Conservation (phyloP, 1,140 invertebrate genomes). For the Polypedilum vanderplanki region DNA sequence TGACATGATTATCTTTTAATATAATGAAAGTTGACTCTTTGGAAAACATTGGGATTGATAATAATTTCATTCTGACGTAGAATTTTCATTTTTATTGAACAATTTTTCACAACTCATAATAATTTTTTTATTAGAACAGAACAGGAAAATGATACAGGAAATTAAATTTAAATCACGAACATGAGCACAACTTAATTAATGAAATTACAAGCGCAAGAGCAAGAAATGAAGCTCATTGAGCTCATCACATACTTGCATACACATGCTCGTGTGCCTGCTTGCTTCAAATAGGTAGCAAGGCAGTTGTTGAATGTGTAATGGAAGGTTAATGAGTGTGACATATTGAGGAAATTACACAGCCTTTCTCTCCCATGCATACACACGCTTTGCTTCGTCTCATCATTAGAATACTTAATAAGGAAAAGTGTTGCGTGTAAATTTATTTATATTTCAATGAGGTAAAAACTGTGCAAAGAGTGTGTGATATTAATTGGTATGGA, state of each 20-base stretch:
- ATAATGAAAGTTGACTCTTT: too few species aligned
- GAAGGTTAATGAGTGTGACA: slow-evolving; percentile 17
- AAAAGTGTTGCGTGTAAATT: slow-evolving; percentile 3
- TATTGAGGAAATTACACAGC: slow-evolving; percentile 12
- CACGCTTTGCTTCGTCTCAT: neutral
- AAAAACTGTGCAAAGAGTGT: neutral
- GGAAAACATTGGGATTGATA: too few species aligned
- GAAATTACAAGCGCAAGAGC: too few species aligned
- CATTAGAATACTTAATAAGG: slow-evolving; percentile 6
- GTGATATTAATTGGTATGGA: slow-evolving; percentile 12
- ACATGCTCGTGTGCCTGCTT: neutral
- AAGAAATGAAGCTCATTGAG: neutral
- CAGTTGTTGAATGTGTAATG: slow-evolving; percentile 1
- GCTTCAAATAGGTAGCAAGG: neutral
- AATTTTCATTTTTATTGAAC: too few species aligned
- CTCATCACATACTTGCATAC: neutral
- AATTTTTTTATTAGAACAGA: too few species aligned
- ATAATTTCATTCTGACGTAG: too few species aligned
- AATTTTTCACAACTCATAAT: too few species aligned
- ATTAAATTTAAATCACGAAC: too few species aligned
- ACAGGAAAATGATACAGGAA: too few species aligned
- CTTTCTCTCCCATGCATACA: neutral
- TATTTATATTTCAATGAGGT: neutral
- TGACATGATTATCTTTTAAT: too few species aligned
- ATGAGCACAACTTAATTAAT: too few species aligned